These are phyloP conservation scores for Aromia moschata DNA, from an alignment of 2,888 invertebrate species.

Conservation along the genomic window DNA sequence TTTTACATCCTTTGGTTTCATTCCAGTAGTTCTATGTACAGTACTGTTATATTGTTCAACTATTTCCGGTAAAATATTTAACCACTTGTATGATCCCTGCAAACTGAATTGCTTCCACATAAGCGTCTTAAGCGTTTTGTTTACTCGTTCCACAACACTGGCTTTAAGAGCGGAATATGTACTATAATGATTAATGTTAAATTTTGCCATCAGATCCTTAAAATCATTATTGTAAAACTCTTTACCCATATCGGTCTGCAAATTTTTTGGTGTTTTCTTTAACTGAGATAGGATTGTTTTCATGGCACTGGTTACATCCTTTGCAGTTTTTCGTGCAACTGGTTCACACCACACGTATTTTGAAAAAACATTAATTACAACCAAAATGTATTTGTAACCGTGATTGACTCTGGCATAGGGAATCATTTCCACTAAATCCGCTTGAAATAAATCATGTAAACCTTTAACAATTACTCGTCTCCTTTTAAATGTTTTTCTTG, in stretches of 20 bases:
- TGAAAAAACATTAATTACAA: conserved; percentile 53
- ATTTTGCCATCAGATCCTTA: conserved; percentile 25
- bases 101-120: conserved; percentile 41
- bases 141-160: conserved; percentile 23
- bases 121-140: conserved; percentile 35
- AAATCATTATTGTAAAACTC: conserved; percentile 35
- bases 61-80: conserved; percentile 25
- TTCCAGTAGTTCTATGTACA: conserved; percentile 12
- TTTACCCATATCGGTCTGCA: conserved; percentile 34
- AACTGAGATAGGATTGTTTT: conserved; percentile 4
- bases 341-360: conserved; percentile 53
- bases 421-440: conserved; percentile 52
- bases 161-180: conserved; percentile 23
- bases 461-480: conserved; percentile 46
- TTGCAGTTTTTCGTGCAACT: conserved; percentile 46
- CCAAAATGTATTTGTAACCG: conserved; percentile 47
- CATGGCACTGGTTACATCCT: conserved; percentile 40
- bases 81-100: conserved; percentile 43
- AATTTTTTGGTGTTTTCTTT: conserved; percentile 14
- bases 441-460: conserved; percentile 58
- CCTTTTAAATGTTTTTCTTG: conserved; percentile 39
- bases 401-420: conserved; percentile 49
- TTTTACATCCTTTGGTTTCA: conserved; percentile 15
- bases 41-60: conserved; percentile 28
- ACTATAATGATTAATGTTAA: conserved; percentile 33